These are phyloP conservation scores for Cinclus cinclus DNA, from an alignment of 2,113 vertebrate genomes.

Conservation along the genomic window DNA sequence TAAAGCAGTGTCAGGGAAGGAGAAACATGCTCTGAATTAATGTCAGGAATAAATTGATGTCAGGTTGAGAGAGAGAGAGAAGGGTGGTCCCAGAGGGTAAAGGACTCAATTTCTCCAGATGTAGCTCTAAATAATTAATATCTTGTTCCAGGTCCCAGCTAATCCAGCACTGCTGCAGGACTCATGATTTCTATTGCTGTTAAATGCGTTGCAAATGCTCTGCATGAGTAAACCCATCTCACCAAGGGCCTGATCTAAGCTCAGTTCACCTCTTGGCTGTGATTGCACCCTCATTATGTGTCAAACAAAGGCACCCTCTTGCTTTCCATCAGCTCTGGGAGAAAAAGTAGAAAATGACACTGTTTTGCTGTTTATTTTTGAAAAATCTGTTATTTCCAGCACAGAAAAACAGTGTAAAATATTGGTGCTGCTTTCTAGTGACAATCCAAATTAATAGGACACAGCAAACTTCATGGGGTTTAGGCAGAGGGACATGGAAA, in stretches of 20 bases:
- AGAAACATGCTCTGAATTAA: constrained; percentile 12
- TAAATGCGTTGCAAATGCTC: neutral
- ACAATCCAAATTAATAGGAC: neutral
- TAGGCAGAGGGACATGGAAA: neutral
- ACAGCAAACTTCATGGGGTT: neutral
- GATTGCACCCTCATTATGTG: neutral
- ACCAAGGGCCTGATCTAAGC: neutral
- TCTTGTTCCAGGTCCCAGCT: neutral
- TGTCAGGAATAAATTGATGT: neutral
- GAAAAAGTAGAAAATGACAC: neutral
- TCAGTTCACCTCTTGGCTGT: neutral
- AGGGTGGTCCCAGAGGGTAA: neutral
- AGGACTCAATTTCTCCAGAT: constrained; percentile 37
- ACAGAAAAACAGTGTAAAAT: neutral
- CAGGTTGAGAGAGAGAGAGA: neutral
- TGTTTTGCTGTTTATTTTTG: neutral
- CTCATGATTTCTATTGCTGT: neutral
- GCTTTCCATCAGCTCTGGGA: neutral
- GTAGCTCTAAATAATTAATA: constrained; percentile 55
- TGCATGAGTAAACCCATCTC: neutral
- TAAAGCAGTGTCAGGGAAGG: neutral
- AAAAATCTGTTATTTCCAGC: neutral
- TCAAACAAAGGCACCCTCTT: neutral
- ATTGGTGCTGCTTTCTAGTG: neutral
- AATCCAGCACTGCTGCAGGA: neutral